Evolutionary conservation across 2,113 vertebrate species (phyloP).

Genomic region (Aythya baeri): DNA sequence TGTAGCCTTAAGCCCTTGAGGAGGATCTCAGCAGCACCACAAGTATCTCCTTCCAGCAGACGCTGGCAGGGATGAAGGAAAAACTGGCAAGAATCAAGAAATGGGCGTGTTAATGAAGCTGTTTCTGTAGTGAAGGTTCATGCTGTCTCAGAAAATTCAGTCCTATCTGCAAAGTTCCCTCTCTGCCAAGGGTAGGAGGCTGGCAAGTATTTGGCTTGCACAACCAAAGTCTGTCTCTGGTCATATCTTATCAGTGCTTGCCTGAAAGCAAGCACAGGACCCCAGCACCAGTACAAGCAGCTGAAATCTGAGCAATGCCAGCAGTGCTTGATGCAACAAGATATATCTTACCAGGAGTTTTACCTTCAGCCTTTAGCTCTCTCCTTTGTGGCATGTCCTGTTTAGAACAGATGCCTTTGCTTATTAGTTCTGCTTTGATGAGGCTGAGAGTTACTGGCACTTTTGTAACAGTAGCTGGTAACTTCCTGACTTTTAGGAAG

Average conservation of each 20-base stretch:
- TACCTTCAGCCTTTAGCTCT: not conserved
- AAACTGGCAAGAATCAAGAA: not conserved
- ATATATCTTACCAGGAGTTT: not conserved
- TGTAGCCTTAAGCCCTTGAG: not conserved
- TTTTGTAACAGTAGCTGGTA: not conserved
- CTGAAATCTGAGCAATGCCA: not conserved
- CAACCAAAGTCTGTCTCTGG: not conserved
- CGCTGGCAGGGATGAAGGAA: not conserved
- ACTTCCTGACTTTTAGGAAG: not conserved
- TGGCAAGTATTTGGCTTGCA: not conserved
- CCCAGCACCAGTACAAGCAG: rapidly evolving
- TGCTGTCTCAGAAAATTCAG: not conserved
- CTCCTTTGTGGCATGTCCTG: not conserved
- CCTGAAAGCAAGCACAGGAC: not conserved
- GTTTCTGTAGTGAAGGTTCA: not conserved
- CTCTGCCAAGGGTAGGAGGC: rapidly evolving
- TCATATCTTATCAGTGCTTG: not conserved
- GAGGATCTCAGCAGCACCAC: not conserved
- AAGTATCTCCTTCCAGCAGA: not conserved
- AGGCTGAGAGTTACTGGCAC: not conserved
- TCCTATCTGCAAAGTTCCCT: not conserved
- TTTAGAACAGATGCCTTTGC: not conserved
- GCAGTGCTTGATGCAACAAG: not conserved
- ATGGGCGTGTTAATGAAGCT: not conserved
- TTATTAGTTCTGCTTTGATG: not conserved